Percentiles rank a stretch among this genome's conserved stretches.
Evolutionary conservation across 2,888 invertebrate genomes (phyloP).

Genomic region (Rapana venosa): DNA sequence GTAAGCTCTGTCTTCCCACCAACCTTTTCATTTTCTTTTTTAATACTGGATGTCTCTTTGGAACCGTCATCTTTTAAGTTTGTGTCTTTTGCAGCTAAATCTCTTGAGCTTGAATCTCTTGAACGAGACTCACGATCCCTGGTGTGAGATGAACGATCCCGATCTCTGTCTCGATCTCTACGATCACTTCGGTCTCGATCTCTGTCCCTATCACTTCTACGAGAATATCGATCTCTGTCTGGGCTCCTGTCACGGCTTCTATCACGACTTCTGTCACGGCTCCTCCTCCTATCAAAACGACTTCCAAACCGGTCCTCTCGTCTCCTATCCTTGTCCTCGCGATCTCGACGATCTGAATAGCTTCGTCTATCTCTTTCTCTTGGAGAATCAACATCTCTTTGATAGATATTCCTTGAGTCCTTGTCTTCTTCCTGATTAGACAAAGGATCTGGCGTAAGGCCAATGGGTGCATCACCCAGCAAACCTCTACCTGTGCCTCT

Average conservation of each 20-base stretch:
- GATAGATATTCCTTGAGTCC: background rate
- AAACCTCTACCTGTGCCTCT: constrained; percentile 40
- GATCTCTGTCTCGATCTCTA: constrained; percentile 47
- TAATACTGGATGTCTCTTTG: constrained; percentile 21
- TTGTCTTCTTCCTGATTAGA: constrained; percentile 26
- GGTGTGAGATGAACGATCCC: constrained; percentile 48
- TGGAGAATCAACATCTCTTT: constrained; percentile 32
- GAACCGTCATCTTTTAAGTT: background rate
- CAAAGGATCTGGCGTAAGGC: constrained; percentile 25
- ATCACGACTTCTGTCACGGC: constrained; percentile 42
- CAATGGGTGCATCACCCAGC: constrained; percentile 49
- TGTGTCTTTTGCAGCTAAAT: constrained; percentile 24
- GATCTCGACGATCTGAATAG: constrained; percentile 49
- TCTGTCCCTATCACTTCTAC: constrained; percentile 47
- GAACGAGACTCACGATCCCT: constrained; percentile 50
- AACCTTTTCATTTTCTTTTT: constrained; percentile 42
- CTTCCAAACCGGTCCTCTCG: constrained; percentile 47
- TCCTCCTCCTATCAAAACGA: constrained; percentile 46
- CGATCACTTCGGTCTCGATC: constrained; percentile 38
- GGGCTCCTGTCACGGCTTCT: constrained; percentile 37
- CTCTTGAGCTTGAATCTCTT: constrained; percentile 32
- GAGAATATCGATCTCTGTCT: constrained; percentile 41
- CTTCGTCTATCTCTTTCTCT: constrained; percentile 45
- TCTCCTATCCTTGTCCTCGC: constrained; percentile 49
- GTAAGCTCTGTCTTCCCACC: constrained; percentile 32